Evolutionary conservation across 2,888 invertebrate genomes (phyloP), one percentile per base, ranked within the genome.

Genomic region (Drosophila nigricruria): DNA sequence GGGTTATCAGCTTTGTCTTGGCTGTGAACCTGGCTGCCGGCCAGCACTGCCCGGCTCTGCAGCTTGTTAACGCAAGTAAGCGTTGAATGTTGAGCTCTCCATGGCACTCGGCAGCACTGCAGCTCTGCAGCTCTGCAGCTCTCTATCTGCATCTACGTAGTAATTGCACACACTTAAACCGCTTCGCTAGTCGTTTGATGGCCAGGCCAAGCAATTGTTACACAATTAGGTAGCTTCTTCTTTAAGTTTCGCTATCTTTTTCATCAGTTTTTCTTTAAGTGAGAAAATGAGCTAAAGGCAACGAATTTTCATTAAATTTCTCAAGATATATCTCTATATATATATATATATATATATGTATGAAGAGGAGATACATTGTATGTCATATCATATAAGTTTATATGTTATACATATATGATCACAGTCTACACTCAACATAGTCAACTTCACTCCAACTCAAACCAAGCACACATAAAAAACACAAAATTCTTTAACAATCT

Each of bases 161-260:
- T 85, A 85, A 85, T 85, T 89, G 84, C 89, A 79, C 74, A 84
- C 80, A 89, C 84, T 84, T 87, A 87, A 87, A 77, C 75, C 84
- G 89, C 89, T 87, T 84, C 79, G 85, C 82, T 72, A 75, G 70
- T 76, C 86, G 77, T 76, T 73, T 78, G 75, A 88, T 86, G 81
- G 73, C 61, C 70, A 67, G 70, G 65, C 60, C 73, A 68, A 67
- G 81, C 90, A 88, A 86, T 89, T 90, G 86, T 76, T 70, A 74
- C 70, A 83, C 89, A 86, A 83, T 83, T 83, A 88, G 89, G 61
- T 70, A 62, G 61, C 67, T 65, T 71, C 62, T 70, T 56, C 47
- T 66, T 57, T 49, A 5, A 25, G 36, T 23, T 36, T 16, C 9
- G 1, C 34, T 36, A 52, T 50, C 52, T 38, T 23, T 20, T 16